Conservation (phyloP, 2,113 vertebrate genomes). For the Gracilinanus agilis region DNA sequence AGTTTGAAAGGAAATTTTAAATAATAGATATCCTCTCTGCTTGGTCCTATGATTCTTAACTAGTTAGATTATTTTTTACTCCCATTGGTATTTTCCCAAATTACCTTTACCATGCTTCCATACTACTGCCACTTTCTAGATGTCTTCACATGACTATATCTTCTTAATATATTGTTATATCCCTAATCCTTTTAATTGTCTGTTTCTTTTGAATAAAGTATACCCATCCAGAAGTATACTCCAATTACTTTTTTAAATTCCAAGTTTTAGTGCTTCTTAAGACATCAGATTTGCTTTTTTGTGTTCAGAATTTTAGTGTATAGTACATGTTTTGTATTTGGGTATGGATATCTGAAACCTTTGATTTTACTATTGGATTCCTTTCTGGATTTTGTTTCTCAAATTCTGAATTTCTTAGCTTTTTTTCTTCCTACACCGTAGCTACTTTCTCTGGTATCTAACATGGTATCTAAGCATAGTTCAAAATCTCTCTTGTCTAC, state of each 20-base stretch:
- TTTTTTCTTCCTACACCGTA: neutral
- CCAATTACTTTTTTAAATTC: neutral
- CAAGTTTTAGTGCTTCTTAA: neutral
- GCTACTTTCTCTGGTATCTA: neutral
- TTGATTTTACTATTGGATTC: neutral
- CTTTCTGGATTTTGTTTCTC: neutral
- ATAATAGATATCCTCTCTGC: neutral
- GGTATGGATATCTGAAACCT: neutral
- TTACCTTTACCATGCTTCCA: neutral
- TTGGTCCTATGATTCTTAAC: neutral
- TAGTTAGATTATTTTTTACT: neutral
- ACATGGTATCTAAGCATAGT: neutral
- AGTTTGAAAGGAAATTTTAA: neutral
- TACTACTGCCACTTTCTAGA: neutral
- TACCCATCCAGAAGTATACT: neutral
- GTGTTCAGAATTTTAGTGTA: neutral
- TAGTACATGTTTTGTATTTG: neutral
- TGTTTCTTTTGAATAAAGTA: neutral
- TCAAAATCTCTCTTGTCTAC: neutral
- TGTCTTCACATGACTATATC: neutral
- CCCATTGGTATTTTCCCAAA: neutral
- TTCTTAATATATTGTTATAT: neutral
- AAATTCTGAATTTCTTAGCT: neutral
- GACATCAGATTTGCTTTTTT: neutral
- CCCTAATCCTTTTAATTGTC: neutral